Evolutionary conservation across 1,140 invertebrate genomes (phyloP), one percentile per base, ranked within the genome.

Genomic region (Drosophila bifasciata): DNA sequence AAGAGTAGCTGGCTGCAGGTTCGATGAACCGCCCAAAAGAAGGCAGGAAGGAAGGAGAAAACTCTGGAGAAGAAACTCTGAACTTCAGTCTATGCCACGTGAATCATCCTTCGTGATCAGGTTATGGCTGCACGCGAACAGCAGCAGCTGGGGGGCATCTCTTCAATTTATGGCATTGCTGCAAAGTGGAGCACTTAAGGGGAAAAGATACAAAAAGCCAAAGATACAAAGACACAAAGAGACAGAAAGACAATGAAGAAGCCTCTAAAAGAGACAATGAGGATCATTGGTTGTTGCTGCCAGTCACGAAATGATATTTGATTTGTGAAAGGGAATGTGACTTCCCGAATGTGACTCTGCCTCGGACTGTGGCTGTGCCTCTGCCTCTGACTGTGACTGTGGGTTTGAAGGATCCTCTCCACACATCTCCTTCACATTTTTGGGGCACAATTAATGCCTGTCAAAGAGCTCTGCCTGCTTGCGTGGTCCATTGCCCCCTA

Each of bases 21-120:
- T 67, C 59, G 40, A 44, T 76, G 60, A 76, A 49, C 62, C 44
- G 32, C 56, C 56, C 17, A 19, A 59, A 53, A 40, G 51, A n/a
- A 23, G 36, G 36, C 8, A 28, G 25, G 40, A 23, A 40, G 32
- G 13, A 36, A n/a, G n/a, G n/a, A n/a, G n/a, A n/a, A n/a, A n/a
- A n/a, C n/a, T n/a, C n/a, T n/a, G n/a, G n/a, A n/a, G n/a, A n/a
- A 25, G 23, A 25, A 25, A 25, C 23, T 25, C 23, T 25, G 23
- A 2, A 8, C 28, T 25, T 7, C 32, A 4, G 32, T 36, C 32
- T 36, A 23, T 11, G 23, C 2, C 36, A 41, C 11, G 41, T 61
- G 57, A 36, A 13, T 63, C 15, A 41, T 40, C 32, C 3, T 25
- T 17, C 13, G 55, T 28, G 59, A 62, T 62, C 40, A 13, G 17